These are phyloP conservation scores for Epiblema foenella DNA, from an alignment of 2,888 invertebrate genomes.

Conservation along the genomic window DNA sequence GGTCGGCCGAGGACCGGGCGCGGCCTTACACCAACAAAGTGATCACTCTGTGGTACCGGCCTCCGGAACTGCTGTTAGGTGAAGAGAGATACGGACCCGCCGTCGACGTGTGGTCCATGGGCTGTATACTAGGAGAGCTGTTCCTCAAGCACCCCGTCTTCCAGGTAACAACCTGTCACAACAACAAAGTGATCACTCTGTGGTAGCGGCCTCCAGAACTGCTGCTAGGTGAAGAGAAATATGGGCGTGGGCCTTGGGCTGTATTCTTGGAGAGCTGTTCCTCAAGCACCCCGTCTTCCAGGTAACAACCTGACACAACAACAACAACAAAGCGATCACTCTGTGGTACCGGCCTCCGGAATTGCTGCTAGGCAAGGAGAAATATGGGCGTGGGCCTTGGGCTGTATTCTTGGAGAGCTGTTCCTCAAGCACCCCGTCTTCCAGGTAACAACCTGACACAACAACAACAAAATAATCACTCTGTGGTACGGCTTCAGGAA, in stretches of 20 bases:
- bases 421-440: slow-evolving; percentile 98
- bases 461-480: slow-evolving; percentile 97
- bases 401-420: slow-evolving; percentile 99
- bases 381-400: slow-evolving; percentile 99
- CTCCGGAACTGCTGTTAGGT: slow-evolving; percentile 97
- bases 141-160: slow-evolving; percentile 98
- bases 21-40: slow-evolving; percentile 99
- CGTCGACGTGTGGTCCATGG: slow-evolving; percentile 99
- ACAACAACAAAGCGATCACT: slow-evolving; percentile 99
- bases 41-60: slow-evolving; percentile 99
- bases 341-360: slow-evolving; percentile 99
- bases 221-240: slow-evolving; percentile 97
- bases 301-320: slow-evolving; percentile 73
- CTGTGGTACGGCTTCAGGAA: slow-evolving; percentile 99
- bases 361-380: slow-evolving; percentile 97
- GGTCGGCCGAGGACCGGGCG: slow-evolving; percentile 97
- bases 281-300: slow-evolving; percentile 97
- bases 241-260: slow-evolving; percentile 99
- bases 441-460: too few species aligned
- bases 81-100: slow-evolving; percentile 99
- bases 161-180: too few species aligned
- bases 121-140: slow-evolving; percentile 99
- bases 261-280: slow-evolving; percentile 99
- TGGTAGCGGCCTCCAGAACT: slow-evolving; percentile 99
- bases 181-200: slow-evolving; percentile 98